Conservation (phyloP, 2,113 vertebrate species). For the Rhinogobius similis region DNA sequence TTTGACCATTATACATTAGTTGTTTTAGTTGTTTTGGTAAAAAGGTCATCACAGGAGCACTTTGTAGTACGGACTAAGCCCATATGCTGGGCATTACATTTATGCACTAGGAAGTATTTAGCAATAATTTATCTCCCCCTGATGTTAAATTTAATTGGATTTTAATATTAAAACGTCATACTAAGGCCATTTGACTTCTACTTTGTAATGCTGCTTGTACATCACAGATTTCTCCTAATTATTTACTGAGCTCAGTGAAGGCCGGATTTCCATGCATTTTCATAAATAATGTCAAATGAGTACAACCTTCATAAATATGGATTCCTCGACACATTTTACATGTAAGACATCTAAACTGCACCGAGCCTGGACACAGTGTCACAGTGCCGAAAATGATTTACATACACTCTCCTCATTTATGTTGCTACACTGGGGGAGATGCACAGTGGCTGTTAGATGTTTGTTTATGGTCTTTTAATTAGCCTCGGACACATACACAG, state of each 20-base stretch:
- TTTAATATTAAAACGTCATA: neutral
- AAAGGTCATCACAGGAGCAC: too few relatives aligned
- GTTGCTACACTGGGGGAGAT: slow-evolving; percentile 15
- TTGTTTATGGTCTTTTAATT: slow-evolving; percentile 58
- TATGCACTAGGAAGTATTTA: neutral
- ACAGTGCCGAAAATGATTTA: slow-evolving; percentile 26
- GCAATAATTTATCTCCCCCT: neutral
- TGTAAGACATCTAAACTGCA: neutral
- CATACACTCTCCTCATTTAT: slow-evolving; percentile 5
- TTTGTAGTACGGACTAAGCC: too few relatives aligned
- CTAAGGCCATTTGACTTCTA: neutral
- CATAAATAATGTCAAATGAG: neutral
- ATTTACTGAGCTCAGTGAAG: neutral
- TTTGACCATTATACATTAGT: neutral
- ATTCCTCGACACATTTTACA: neutral
- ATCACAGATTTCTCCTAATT: neutral
- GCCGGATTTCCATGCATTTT: neutral
- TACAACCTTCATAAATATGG: neutral
- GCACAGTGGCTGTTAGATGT: slow-evolving; percentile 37
- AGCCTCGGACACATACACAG: slow-evolving; percentile 37
- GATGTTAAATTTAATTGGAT: neutral
- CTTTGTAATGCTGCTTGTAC: neutral
- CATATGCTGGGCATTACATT: neutral
- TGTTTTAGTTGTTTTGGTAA: neutral
- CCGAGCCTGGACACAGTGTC: neutral